Conservation (phyloP, 2,888 invertebrate genomes). For the Tupiocoris notatus region DNA sequence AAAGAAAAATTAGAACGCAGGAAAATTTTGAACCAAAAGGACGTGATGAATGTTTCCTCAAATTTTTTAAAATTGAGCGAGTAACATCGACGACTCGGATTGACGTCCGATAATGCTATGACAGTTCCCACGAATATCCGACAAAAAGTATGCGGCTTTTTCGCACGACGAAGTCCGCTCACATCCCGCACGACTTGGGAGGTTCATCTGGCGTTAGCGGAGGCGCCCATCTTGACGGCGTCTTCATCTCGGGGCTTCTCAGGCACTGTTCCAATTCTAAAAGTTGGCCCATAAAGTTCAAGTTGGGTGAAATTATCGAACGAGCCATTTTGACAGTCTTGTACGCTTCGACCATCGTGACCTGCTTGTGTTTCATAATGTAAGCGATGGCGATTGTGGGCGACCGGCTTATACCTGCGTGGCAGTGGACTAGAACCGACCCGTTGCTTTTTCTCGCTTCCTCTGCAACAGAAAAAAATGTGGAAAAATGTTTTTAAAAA, state of each 20-base stretch:
- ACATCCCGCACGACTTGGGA: constrained; percentile 60
- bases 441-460: constrained; percentile 67
- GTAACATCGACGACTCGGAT: too few relatives aligned
- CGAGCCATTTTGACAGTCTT: constrained; percentile 80
- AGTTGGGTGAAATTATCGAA: constrained; percentile 89
- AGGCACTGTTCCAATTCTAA: constrained; percentile 76
- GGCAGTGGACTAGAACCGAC: constrained; percentile 88
- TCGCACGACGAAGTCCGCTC: too few relatives aligned
- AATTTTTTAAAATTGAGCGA: too few relatives aligned
- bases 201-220: constrained; percentile 60
- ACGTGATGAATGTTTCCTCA: too few relatives aligned
- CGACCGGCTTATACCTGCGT: constrained; percentile 91
- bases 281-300: constrained; percentile 91
- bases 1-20: too few relatives aligned
- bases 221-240: constrained; percentile 54
- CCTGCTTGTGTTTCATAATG: constrained; percentile 82
- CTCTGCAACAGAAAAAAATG: constrained; percentile 62
- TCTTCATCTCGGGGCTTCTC: constrained; percentile 52
- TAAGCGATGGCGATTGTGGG: constrained; percentile 94
- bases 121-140: neutral
- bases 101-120: neutral
- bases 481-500: too few relatives aligned
- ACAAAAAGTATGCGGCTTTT: neutral
- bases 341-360: constrained; percentile 84
- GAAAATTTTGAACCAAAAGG: too few relatives aligned